Conservation (phyloP, 2,888 invertebrate genomes). For the Ophion costatus region DNA sequence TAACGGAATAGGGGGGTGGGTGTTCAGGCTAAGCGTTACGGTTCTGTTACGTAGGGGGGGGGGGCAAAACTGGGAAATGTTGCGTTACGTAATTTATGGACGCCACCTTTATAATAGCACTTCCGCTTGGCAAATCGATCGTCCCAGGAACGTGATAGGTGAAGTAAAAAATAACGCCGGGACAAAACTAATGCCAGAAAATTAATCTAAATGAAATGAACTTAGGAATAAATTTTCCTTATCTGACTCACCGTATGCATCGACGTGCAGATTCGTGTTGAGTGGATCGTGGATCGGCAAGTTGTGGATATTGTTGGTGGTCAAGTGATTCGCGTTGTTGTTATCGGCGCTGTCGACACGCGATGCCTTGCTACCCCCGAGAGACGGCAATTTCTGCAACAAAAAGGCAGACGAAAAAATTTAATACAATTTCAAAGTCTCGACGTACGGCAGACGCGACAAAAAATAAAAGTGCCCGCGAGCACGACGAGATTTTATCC, state of each 20-base stretch:
- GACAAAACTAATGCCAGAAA: not conserved
- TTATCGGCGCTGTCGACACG: conserved; percentile 81
- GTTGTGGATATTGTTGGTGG: conserved; percentile 80
- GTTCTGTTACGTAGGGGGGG: no score
- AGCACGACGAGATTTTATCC: conserved; percentile 37
- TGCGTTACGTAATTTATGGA: no score
- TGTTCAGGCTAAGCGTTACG: no score
- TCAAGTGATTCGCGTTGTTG: conserved; percentile 81
- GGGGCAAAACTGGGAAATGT: no score
- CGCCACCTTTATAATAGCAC: no score
- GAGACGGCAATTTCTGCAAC: conserved; percentile 79
- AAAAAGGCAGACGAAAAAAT: conserved; percentile 16
- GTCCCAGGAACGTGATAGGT: no score
- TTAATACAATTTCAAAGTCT: conserved; percentile 17
- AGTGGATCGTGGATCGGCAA: conserved; percentile 79
- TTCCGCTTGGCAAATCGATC: no score
- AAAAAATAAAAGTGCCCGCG: conserved; percentile 8
- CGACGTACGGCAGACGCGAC: conserved; percentile 1
- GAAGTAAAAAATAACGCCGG: not conserved
- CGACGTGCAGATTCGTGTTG: conserved; percentile 77
- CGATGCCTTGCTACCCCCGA: conserved; percentile 79
- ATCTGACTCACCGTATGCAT: conserved; percentile 74
- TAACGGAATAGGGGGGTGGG: no score
- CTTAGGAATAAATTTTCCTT: not conserved
- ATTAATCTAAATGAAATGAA: no score